Percentiles rank a stretch among this genome's conserved stretches.
Evolutionary conservation across 2,888 invertebrate genomes (phyloP).

Genomic region (Odontocolon sp.): DNA sequence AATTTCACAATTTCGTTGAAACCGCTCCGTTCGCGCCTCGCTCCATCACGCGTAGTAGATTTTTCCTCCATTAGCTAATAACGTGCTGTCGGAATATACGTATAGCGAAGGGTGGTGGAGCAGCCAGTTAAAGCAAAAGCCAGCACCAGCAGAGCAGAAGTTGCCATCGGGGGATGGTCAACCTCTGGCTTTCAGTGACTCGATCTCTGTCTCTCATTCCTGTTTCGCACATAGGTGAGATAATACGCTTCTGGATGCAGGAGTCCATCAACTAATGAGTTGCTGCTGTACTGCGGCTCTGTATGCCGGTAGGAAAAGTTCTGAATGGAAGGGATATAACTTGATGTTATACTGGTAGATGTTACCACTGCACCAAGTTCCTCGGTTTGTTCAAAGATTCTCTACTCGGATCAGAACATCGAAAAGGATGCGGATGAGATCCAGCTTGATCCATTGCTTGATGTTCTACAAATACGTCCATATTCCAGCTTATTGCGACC

Average conservation of each 20-base stretch:
- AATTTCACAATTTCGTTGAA: conserved; percentile 64
- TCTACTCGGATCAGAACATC: neutral
- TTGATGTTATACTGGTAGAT: neutral
- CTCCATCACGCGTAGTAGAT: conserved; percentile 65
- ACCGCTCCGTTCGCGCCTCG: conserved; percentile 61
- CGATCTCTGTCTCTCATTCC: conserved; percentile 55
- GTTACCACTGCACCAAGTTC: neutral
- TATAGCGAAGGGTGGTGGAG: neutral
- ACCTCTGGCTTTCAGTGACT: conserved; percentile 44
- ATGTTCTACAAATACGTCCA: conserved; percentile 4
- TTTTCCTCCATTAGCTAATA: conserved; percentile 77
- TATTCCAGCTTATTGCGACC: neutral
- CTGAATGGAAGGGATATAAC: neutral
- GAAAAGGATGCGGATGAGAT: conserved; percentile 2
- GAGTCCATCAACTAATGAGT: conserved; percentile 74
- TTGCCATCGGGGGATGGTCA: conserved; percentile 47
- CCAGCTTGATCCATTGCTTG: too few relatives aligned
- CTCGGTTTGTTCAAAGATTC: neutral
- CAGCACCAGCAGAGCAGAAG: conserved; percentile 54
- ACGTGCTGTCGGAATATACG: conserved; percentile 54
- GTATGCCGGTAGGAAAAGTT: conserved; percentile 23
- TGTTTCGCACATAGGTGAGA: conserved; percentile 56
- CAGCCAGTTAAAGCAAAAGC: conserved; percentile 30
- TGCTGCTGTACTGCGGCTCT: conserved; percentile 58
- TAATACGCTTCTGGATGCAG: conserved; percentile 56